Evolutionary conservation across 2,797 vertebrate genomes (phyloP).

Genomic region (Myotis findleyi): DNA sequence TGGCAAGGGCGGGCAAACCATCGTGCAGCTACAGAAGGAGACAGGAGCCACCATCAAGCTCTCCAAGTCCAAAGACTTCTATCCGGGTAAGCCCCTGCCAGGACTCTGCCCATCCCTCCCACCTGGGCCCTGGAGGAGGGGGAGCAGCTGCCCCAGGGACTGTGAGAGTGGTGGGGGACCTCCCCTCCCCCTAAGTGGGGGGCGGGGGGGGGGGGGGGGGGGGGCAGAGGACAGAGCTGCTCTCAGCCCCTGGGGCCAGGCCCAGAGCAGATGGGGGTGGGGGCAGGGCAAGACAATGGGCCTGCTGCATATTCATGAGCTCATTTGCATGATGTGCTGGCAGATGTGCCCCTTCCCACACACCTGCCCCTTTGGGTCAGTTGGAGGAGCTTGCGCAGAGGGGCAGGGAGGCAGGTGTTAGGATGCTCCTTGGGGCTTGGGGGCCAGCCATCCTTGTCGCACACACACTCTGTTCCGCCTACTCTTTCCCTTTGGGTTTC

Average conservation of each 20-base stretch:
- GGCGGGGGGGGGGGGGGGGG: background rate
- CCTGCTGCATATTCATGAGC: slow-evolving; percentile 79
- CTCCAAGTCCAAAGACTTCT: slow-evolving; percentile 99
- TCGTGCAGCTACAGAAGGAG: slow-evolving; percentile 97
- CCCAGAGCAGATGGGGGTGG: slow-evolving; percentile 81
- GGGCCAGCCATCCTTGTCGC: background rate
- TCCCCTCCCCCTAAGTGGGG: background rate
- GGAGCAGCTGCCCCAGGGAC: background rate
- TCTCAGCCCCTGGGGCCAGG: slow-evolving; percentile 59
- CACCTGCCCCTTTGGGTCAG: slow-evolving; percentile 79
- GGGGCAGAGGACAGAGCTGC: background rate
- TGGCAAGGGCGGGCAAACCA: slow-evolving; percentile 97
- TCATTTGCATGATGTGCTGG: slow-evolving; percentile 79
- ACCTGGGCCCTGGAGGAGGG: background rate
- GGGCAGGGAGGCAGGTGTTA: slow-evolving; percentile 59
- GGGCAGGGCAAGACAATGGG: slow-evolving; percentile 77
- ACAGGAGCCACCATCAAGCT: slow-evolving; percentile 97
- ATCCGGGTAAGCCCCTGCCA: slow-evolving; percentile 91
- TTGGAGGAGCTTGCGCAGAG: background rate
- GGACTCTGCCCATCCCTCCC: background rate
- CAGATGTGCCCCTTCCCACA: slow-evolving; percentile 80
- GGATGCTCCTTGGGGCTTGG: background rate
- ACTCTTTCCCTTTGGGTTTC: background rate
- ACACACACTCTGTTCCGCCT: background rate
- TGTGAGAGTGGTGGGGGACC: background rate